These are phyloP conservation scores for Thumatha senex DNA, from an alignment of 2,888 invertebrate genomes.

Conservation along the genomic window DNA sequence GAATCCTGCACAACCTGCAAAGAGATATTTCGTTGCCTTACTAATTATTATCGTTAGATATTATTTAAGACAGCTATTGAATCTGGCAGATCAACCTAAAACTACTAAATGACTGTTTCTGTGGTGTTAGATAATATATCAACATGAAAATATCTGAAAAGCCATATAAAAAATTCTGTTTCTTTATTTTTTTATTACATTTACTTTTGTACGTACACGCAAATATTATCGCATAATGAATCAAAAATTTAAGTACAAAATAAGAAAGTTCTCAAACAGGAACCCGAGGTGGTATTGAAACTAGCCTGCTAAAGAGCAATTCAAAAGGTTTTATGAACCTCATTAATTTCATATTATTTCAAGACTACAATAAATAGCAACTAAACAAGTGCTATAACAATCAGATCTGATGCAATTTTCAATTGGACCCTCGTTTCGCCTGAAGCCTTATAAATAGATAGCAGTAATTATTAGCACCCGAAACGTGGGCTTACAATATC, in stretches of 20 bases:
- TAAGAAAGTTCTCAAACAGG: not conserved
- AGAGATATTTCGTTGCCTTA: no score
- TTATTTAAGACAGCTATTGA: no score
- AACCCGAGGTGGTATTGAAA: not conserved
- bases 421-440: slow-evolving; percentile 20
- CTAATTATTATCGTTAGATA: no score
- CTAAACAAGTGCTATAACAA: slow-evolving; percentile 12
- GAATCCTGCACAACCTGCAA: no score
- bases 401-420: slow-evolving; percentile 30
- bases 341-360: slow-evolving; percentile 3
- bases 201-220: no score
- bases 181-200: no score
- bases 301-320: not conserved
- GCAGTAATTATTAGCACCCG: slow-evolving; percentile 39
- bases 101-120: no score
- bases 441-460: slow-evolving; percentile 21
- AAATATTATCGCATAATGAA: no score
- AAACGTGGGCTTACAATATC: slow-evolving; percentile 34
- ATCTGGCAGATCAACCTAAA: no score
- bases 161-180: no score
- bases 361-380: slow-evolving; percentile 4
- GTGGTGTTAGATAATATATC: not conserved
- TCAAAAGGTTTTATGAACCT: not conserved
- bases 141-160: not conserved
- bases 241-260: no score